These are phyloP conservation scores for Caenorhabditis sp. DNA, from an alignment of 2,888 invertebrate species.

Conservation along the genomic window DNA sequence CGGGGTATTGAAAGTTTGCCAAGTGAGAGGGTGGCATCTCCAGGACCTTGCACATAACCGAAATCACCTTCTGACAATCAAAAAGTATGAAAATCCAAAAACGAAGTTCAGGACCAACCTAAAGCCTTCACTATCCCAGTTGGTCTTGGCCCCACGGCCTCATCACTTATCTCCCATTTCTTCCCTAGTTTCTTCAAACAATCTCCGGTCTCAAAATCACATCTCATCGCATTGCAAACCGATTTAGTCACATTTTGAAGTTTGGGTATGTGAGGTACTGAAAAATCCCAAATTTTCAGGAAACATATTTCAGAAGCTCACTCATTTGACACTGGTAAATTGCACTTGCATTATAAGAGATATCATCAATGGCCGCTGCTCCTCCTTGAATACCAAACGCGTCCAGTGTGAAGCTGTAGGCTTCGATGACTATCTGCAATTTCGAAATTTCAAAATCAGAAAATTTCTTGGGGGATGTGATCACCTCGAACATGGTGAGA, in stretches of 20 bases:
- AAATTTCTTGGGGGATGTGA: too few relatives aligned
- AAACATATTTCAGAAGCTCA: slow-evolving; percentile 16
- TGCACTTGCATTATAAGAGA: slow-evolving; percentile 72
- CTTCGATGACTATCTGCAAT: slow-evolving; percentile 79
- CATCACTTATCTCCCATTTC: slow-evolving; percentile 59
- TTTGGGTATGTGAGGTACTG: slow-evolving; percentile 74
- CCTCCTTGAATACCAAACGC: slow-evolving; percentile 79
- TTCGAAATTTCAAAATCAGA: not conserved
- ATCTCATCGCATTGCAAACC: slow-evolving; percentile 70
- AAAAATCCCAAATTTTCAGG: slow-evolving; percentile 10
- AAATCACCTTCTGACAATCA: slow-evolving; percentile 70
- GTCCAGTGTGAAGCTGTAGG: slow-evolving; percentile 74
- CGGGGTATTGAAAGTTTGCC: slow-evolving; percentile 68
- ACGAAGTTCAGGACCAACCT: slow-evolving; percentile 60
- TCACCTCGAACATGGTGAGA: slow-evolving; percentile 76
- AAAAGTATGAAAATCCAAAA: not conserved
- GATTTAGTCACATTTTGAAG: slow-evolving; percentile 62
- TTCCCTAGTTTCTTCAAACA: slow-evolving; percentile 63
- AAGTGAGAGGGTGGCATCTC: slow-evolving; percentile 64
- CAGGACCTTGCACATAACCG: slow-evolving; percentile 74
- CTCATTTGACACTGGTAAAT: slow-evolving; percentile 72
- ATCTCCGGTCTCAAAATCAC: slow-evolving; percentile 74
- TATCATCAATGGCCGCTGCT: slow-evolving; percentile 78
- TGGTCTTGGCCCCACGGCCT: slow-evolving; percentile 55
- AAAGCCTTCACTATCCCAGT: slow-evolving; percentile 60